These are phyloP conservation scores for Lipophrys pholis DNA, from an alignment of 2,113 vertebrate species.

Conservation along the genomic window DNA sequence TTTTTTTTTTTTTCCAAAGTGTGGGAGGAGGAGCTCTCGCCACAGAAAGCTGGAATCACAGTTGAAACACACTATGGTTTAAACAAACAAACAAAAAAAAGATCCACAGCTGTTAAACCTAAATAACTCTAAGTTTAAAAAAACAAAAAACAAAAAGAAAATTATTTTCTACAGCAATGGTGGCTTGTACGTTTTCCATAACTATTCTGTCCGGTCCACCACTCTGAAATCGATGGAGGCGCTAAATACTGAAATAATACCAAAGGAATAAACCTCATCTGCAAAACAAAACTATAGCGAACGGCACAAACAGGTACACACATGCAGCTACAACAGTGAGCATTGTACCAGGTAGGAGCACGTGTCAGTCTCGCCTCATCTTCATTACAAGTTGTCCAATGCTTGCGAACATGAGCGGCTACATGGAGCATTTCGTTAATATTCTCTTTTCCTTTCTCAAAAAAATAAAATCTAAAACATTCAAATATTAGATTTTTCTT, in stretches of 20 bases:
- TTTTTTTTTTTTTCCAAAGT: not conserved
- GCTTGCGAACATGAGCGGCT: slow-evolving; percentile 31
- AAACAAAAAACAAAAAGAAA: no score
- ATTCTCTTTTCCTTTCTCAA: slow-evolving; percentile 47
- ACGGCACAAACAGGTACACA: slow-evolving; percentile 28
- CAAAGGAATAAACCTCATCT: slow-evolving; percentile 5
- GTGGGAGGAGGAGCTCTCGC: no score
- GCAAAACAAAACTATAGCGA: slow-evolving; percentile 20
- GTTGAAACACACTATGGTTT: no score
- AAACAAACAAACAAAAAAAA: no score
- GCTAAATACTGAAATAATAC: slow-evolving; percentile 57
- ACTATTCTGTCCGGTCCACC: not conserved
- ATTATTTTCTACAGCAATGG: slow-evolving; percentile 5
- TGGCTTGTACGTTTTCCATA: not conserved
- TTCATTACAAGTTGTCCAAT: slow-evolving; percentile 28
- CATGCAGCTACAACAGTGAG: slow-evolving; percentile 44
- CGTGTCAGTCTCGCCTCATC: slow-evolving; percentile 10
- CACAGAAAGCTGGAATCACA: no score
- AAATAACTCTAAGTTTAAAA: no score
- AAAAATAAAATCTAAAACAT: slow-evolving; percentile 80
- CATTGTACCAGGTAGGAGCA: slow-evolving; percentile 15
- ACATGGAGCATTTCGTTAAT: slow-evolving; percentile 43
- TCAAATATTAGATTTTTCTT: slow-evolving; percentile 62
- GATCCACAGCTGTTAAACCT: no score
- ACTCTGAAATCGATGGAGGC: slow-evolving; percentile 7